Evolutionary conservation across 2,888 invertebrate genomes (phyloP), one percentile per base, ranked within the genome.

Genomic region (Campoplex nolae): DNA sequence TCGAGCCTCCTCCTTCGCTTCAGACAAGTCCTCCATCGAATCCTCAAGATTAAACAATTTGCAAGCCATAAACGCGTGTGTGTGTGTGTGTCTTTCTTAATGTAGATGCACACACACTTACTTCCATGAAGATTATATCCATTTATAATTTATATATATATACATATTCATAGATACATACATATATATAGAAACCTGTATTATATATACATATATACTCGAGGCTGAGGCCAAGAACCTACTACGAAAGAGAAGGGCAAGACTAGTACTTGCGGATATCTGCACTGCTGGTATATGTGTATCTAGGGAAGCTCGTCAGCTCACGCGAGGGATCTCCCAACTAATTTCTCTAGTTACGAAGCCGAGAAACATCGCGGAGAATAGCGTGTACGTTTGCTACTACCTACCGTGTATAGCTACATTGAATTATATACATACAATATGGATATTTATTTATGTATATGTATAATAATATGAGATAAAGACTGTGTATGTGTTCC

Each of bases 281-380:
- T 54, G n/a, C 42, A 51, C 28, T 28, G 48, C 32, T 56, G 56
- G 48, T 48, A 68, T 68, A 32, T 68, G 58, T 62, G 32, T 70
- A 78, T 70, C 65, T 38, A 54, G 81, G 51, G 70, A 67, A 78
- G 78, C 81, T 84, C 84, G 81, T 87, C 84, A 84, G 81, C 87
- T 87, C 88, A 89, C 89, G 89, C 89, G 88, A 89, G 84, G 85
- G 83, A 89, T 89, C 89, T 86, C 88, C 88, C 79, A 88, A 88
- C 89, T 89, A 88, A 89, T 89, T 89, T 89, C 88, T 89, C 88
- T 84, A 88, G 88, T 89, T 89, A 88, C 86, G 82, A 73, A 77
- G 83, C 75, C 79, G 87, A 74, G 84, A 68, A 74, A 54, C 82
- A 84, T 76, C 73, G 58, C 58, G 65, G 67, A 79, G 51, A 77